Base-by-base conservation (phyloP, 1,140 invertebrate species). In the Drosophila chauvacae region DNA sequence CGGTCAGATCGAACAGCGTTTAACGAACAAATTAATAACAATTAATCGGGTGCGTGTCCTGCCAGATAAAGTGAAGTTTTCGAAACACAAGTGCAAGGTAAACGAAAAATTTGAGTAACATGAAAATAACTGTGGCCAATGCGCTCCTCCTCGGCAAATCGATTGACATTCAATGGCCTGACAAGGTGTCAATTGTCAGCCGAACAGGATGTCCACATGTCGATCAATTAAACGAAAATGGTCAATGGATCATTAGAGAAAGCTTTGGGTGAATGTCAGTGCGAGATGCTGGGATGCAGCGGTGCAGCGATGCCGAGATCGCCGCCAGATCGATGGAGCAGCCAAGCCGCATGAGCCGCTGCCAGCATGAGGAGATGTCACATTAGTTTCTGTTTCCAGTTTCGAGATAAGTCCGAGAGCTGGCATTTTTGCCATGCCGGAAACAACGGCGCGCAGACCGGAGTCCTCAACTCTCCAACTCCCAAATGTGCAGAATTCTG, bases 221-320 rank as follows among this genome's bases (percentile, higher is more conserved):
- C 80, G 42, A 81, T 87, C 84, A 88, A 88, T 90, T 88, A 88
- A 90, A 85, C 85, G 64, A 88, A 88, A 88, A 88, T 88, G 81
- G 85, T 85, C 84, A 88, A 90, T 83, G 48, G 72, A 80, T 65
- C 69, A 90, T 81, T 85, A 81, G 84, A 88, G 85, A 88, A 90
- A 88, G 86, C 84, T 80, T 84, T 74, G 73, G 81, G 73, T 90
- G 77, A 90, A 86, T 86, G 82, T 69, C 76, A 71, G 74, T 73
- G 56, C 79, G 68, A 68, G 64, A 77, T 60, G 53, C 53, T 16
- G 50, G 50, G 50, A 53, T 53, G 42, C 68, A 37, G 56, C 41
- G 42, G 18, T 20, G 44, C 44, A 26, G 14, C 47, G 23, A 28
- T 30, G 28, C 42, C 35, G 62, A 35, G 48, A 64, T 44, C 35